Evolutionary conservation across 1,140 invertebrate genomes (phyloP), one percentile per base, ranked within the genome.

Genomic region (Berghia stephanieae): DNA sequence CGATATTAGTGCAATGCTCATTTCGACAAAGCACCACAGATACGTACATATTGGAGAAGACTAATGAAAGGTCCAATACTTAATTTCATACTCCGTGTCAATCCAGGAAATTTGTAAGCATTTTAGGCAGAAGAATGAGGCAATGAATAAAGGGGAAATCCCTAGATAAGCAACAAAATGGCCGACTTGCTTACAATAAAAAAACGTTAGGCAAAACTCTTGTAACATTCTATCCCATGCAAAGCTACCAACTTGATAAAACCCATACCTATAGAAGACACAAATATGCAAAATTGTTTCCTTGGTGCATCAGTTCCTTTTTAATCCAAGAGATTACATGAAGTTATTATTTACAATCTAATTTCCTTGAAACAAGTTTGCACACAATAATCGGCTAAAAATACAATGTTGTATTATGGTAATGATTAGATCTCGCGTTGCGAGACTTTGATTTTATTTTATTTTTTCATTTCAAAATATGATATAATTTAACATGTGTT

Each of bases 381-480:
- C 38, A 68, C 68, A 44, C 71, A 73, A n/a, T 52, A 73, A 73
- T 73, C 16, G 5, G 34, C 72, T 75, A 75, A 75, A 75, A 60
- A 75, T 63, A 75, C 72, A 42, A 31, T 72, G 46, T 16, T 52
- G 72, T 75, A 75, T 75, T 75, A 75, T 75, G 72, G 72, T 75
- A 75, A 75, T 75, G 72, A 73, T 46, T 43, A 63, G 18, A 31
- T 63, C 55, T 63, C 52, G 72, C 44, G n/a, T 3, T 63, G 27
- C 72, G 72, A 75, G 72, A 75, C 44, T 3, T 70, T 42, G 24
- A 31, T 16, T 21, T 46, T 2, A 70, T n/a, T 8, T 1, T 6
- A 70, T 46, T 27, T 44, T 70, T 70, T 70, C n/a, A n/a, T n/a
- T n/a, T 70, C 2, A 6, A 63, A 27, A 63, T 13, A 49, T 49